Evolutionary conservation across 1,140 invertebrate genomes (phyloP).

Genomic region (Lepidurus couesii): DNA sequence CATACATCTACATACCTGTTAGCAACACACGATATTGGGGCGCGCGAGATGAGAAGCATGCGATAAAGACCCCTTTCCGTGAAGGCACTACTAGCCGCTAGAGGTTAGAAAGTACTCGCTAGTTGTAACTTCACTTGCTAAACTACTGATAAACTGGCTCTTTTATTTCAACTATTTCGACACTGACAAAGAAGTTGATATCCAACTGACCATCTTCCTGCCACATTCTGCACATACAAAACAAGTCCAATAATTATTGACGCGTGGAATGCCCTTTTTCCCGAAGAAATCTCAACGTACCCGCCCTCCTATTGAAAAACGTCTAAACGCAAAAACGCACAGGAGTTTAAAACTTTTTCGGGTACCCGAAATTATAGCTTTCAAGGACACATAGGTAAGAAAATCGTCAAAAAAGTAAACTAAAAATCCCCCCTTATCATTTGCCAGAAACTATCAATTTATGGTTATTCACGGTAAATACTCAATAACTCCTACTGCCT

Average conservation of each 20-base stretch:
- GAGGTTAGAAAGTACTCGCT: slow-evolving; percentile 5
- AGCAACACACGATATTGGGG: neutral
- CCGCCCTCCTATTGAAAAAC: no score
- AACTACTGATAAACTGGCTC: slow-evolving; percentile 1
- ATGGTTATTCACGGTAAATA: slow-evolving; percentile 16
- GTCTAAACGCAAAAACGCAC: no score
- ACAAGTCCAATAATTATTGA: no score
- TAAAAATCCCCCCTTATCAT: neutral
- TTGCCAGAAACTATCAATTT: neutral
- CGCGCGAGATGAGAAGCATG: slow-evolving; percentile 3
- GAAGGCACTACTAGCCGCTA: neutral
- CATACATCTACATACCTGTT: slow-evolving; percentile 12
- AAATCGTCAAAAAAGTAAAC: neutral
- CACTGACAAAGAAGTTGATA: no score
- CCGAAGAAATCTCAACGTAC: no score
- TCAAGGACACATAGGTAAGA: neutral
- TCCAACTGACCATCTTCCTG: no score
- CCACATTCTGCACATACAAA: no score
- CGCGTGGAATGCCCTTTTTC: no score
- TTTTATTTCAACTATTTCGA: no score
- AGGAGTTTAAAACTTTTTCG: no score
- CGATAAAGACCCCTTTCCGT: slow-evolving; percentile 2
- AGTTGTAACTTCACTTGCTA: slow-evolving; percentile 14
- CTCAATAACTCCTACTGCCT: neutral
- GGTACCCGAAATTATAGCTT: neutral